Percentiles rank a stretch among this genome's conserved stretches.
Evolutionary conservation across 2,113 vertebrate species (phyloP).

Genomic region (Oriolus oriolus): DNA sequence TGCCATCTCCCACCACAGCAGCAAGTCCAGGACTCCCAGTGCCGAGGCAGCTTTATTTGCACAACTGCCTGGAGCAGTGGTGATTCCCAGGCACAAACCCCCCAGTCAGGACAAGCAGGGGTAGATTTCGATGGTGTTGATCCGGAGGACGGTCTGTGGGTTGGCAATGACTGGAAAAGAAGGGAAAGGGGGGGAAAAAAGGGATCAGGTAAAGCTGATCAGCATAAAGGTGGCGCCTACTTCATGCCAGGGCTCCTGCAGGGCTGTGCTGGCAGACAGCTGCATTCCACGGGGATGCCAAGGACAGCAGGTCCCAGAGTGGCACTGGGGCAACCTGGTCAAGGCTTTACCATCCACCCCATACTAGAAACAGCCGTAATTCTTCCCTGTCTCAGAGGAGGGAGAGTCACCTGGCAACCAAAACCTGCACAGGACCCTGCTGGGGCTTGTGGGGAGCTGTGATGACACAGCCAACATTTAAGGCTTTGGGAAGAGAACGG

Average conservation of each 20-base stretch:
- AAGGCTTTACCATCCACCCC: neutral
- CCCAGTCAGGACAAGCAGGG: slow-evolving; percentile 43
- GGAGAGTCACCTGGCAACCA: neutral
- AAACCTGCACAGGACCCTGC: neutral
- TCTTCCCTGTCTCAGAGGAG: neutral
- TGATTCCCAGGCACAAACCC: neutral
- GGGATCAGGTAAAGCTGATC: neutral
- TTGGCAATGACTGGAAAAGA: slow-evolving; percentile 69
- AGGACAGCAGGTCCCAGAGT: neutral
- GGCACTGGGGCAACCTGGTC: neutral
- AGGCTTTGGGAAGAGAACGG: neutral
- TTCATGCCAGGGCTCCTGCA: neutral
- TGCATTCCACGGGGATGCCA: fast-evolving
- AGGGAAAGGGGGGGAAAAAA: neutral
- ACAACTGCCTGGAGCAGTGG: neutral
- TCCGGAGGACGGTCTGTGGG: slow-evolving; percentile 81
- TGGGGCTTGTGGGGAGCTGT: neutral
- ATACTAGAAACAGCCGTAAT: fast-evolving
- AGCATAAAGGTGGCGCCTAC: neutral
- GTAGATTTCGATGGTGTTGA: slow-evolving; percentile 80
- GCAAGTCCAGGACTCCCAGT: neutral
- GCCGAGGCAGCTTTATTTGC: neutral
- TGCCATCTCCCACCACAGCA: neutral
- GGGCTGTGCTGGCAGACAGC: neutral
- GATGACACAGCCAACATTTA: neutral